Evolutionary conservation across 2,113 vertebrate genomes (phyloP), one percentile per base, ranked within the genome.

Genomic region (Clarias gariepinus): DNA sequence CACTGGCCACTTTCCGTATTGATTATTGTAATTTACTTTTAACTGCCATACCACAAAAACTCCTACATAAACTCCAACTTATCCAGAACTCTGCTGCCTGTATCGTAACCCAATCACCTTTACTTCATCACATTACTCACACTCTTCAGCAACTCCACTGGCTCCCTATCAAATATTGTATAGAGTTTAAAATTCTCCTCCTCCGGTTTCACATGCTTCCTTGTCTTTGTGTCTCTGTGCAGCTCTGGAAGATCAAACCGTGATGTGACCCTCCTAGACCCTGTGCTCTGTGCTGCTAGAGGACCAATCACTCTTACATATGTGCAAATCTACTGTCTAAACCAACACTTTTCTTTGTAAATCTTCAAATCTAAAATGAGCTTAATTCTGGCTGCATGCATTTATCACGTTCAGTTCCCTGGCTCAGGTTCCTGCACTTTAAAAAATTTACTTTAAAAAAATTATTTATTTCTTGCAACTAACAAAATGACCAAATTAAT

Each of bases 201-300:
- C n/a, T n/a, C n/a, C n/a, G n/a, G 6, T 79, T 79, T 79, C 2
- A 21, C 1, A 1, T 36, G n/a, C 16, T 12, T 73, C n/a, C 18
- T 25, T 73, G 12, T 73, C 33, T 82, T 10, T 83, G 83, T 55
- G 53, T 52, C 25, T 88, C 41, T 90, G 57, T 28, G 23, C 93
- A 96, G 95, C 92, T 96, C 83, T 96, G 94, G 95, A 96, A 96
- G 90, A 96, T 96, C 77, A 96, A 96, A 88, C 61, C 94, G n/a
- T 95, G 92, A 95, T 81, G 91, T 90, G 91, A 93, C 88, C 79
- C 52, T 69, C 81, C 81, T 63, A 1, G 85, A 92, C 89, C 89
- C 90, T 92, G 33, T 41, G 25, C 57, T 61, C 33, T 85, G 69
- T 74, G 16, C 2, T 18, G 57, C 89, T 79, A 16, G 84, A 86